These are phyloP conservation scores for Eupsilia transversa DNA, from an alignment of 2,888 invertebrate species.

Conservation along the genomic window DNA sequence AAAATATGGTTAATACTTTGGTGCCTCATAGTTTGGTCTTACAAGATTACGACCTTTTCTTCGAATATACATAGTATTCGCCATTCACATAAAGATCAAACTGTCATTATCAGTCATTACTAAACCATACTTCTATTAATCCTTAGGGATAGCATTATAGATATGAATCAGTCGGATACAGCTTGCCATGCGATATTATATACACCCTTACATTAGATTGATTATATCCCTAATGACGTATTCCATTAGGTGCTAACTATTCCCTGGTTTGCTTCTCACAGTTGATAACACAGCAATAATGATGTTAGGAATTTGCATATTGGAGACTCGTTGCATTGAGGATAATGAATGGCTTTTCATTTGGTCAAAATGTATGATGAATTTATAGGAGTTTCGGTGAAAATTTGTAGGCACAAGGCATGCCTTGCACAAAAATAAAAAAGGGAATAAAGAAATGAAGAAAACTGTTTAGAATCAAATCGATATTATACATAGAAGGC, in stretches of 20 bases:
- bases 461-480: neutral
- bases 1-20: neutral
- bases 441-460: neutral
- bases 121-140: conserved; percentile 32
- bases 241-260: conserved; percentile 64
- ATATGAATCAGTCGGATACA: conserved; percentile 39
- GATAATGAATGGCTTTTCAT: conserved; percentile 34
- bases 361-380: neutral
- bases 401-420: neutral
- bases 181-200: conserved; percentile 21
- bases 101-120: conserved; percentile 40
- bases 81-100: conserved; percentile 16
- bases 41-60: neutral
- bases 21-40: neutral
- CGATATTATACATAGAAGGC: no score
- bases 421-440: neutral
- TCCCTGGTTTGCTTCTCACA: conserved; percentile 37
- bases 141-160: conserved; percentile 23
- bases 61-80: neutral
- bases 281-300: conserved; percentile 48
- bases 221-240: conserved; percentile 63
- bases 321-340: conserved; percentile 17
- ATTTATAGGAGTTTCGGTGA: neutral
- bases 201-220: conserved; percentile 56
- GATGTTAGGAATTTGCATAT: conserved; percentile 43